phyloP scores from a whole-genome alignment of 2,113 vertebrate species.

The Nyctereutes procyonoides region DNA sequence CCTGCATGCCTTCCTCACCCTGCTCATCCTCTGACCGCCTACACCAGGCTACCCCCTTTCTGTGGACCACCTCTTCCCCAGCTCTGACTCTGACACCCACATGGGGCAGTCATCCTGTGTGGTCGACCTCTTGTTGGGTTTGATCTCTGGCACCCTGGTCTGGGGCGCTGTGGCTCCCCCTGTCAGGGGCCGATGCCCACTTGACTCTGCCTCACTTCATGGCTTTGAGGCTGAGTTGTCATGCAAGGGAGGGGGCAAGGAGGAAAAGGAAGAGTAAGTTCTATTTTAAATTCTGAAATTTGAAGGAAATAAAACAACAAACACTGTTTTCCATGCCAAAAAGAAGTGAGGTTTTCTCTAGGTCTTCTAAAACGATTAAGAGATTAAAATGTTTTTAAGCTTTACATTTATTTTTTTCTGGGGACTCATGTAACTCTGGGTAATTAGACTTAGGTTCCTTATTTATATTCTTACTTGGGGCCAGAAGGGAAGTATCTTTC shows the following conservation, averaged over 20 bases:
- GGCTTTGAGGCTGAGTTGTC: background rate
- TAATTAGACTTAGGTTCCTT: constrained; percentile 81
- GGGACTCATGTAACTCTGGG: constrained; percentile 79
- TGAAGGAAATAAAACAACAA: constrained; percentile 15
- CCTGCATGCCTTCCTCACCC: background rate
- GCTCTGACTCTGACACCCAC: background rate
- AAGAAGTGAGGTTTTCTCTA: constrained; percentile 40
- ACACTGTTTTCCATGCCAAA: background rate
- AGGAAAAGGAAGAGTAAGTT: background rate
- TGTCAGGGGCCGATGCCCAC: background rate
- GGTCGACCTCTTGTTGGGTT: background rate
- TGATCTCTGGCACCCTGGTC: background rate
- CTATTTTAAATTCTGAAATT: constrained; percentile 44
- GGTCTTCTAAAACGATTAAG: constrained; percentile 31
- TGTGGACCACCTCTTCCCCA: background rate
- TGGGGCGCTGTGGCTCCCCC: background rate
- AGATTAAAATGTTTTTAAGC: constrained; percentile 48
- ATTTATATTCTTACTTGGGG: constrained; percentile 77
- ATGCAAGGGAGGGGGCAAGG: background rate
- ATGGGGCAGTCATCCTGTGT: background rate
- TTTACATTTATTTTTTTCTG: constrained; percentile 53
- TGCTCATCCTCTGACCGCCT: background rate
- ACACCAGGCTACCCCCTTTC: background rate
- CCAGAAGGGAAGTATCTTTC: constrained; percentile 47
- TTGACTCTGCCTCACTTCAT: background rate